Percentiles rank a stretch among this genome's conserved stretches.
Conservation (phyloP, 2,888 invertebrate genomes). For the Hypercompe scribonia region DNA sequence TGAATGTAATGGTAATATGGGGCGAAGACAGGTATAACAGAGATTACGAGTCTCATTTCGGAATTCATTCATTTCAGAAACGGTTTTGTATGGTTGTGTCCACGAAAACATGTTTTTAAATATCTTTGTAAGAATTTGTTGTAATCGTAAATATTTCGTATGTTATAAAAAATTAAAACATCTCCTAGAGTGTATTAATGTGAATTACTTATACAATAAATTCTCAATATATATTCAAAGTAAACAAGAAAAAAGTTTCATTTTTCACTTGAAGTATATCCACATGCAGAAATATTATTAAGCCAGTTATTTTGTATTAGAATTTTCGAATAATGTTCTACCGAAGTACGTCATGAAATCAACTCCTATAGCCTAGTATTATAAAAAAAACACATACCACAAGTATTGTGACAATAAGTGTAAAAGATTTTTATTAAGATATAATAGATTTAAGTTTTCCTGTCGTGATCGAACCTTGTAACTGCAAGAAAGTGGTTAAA, state of each 20-base stretch:
- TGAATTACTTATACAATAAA: too few species aligned
- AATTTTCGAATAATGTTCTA: conserved; percentile 10
- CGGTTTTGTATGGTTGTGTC: neutral
- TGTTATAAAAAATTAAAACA: too few species aligned
- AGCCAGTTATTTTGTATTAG: conserved; percentile 19
- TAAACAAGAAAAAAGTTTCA: conserved; percentile 27
- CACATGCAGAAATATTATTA: conserved; percentile 24
- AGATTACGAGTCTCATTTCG: too few species aligned
- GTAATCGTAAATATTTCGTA: too few species aligned
- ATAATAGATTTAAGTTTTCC: neutral
- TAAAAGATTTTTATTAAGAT: neutral
- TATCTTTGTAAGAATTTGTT: too few species aligned
- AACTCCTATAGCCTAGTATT: neutral
- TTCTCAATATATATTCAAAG: conserved; percentile 31
- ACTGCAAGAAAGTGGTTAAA: neutral
- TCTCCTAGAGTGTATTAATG: too few species aligned
- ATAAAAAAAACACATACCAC: neutral
- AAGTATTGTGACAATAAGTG: neutral
- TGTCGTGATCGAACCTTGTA: neutral
- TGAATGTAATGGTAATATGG: too few species aligned
- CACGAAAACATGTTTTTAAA: neutral
- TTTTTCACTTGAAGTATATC: conserved; percentile 14
- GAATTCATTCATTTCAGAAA: too few species aligned
- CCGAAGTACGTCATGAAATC: neutral
- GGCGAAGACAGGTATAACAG: too few species aligned